Conservation (phyloP, 2,888 invertebrate species). For the Thera britannica region DNA sequence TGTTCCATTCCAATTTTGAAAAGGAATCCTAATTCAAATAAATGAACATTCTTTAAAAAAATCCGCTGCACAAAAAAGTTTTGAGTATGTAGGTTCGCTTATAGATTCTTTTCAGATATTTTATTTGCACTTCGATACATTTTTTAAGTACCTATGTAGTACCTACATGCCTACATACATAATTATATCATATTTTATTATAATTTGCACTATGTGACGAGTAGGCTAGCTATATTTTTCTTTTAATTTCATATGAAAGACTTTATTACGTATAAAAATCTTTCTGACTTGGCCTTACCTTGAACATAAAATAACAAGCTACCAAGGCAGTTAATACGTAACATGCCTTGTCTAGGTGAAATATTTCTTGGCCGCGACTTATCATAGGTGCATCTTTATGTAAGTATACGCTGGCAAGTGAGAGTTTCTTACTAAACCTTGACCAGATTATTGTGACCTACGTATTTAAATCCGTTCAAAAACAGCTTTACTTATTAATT, state of each 20-base stretch:
- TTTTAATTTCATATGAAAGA: no score
- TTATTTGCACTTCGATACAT: no score
- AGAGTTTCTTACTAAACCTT: slow-evolving; percentile 25
- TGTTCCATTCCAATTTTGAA: slow-evolving; percentile 1
- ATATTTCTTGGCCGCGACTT: slow-evolving; percentile 29
- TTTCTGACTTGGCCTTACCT: slow-evolving; percentile 6
- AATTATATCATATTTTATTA: no score
- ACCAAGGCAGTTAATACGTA: neutral
- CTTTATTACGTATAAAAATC: no score
- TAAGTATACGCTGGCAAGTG: slow-evolving; percentile 2
- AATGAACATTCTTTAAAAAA: neutral
- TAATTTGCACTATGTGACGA: no score
- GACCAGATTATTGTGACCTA: slow-evolving; percentile 11
- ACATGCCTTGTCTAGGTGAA: slow-evolving; percentile 27
- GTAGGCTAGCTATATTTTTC: no score
- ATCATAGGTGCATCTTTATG: slow-evolving; percentile 35
- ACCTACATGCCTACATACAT: no score
- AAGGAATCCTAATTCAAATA: slow-evolving; percentile 14
- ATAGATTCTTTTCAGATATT: neutral
- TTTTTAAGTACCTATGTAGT: no score
- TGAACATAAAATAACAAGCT: slow-evolving; percentile 11
- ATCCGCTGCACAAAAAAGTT: neutral
- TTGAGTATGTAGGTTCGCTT: neutral
- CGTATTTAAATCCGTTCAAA: neutral
- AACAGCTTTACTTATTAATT: no score